A percentile compares a stretch with the other conserved stretches of the same genome.
Evolutionary conservation across 1,140 invertebrate genomes (phyloP).

Genomic region (Lutraria rhynchaena): DNA sequence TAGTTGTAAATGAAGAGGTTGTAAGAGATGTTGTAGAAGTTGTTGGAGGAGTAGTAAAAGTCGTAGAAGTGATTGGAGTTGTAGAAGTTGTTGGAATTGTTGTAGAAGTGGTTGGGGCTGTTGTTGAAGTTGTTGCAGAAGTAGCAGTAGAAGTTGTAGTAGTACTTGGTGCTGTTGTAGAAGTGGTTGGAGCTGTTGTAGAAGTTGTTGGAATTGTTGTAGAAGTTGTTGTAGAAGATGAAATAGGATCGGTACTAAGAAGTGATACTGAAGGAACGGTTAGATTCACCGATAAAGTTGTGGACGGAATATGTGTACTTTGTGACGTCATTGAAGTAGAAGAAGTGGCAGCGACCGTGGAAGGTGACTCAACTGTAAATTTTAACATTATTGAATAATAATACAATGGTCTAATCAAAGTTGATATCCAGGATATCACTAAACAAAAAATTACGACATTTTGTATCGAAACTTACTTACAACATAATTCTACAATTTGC

Average conservation of each 20-base stretch:
- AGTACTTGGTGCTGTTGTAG: slow-evolving; percentile 27
- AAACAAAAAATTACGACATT: no score
- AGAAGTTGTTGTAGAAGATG: background rate
- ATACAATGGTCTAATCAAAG: background rate
- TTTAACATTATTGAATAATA: background rate
- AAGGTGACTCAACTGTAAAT: background rate
- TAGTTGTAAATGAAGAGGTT: background rate
- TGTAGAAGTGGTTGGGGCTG: background rate
- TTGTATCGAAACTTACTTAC: no score
- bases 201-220: background rate
- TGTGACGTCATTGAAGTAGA: slow-evolving; percentile 39
- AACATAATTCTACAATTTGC: no score
- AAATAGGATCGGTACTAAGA: background rate
- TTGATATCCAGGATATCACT: no score
- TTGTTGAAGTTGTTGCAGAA: background rate
- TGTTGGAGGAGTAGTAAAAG: background rate
- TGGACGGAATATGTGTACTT: slow-evolving; percentile 36
- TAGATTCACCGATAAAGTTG: slow-evolving; percentile 8
- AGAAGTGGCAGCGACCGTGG: background rate
- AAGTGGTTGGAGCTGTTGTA: slow-evolving; percentile 15
- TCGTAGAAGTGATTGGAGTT: background rate
- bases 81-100: slow-evolving; percentile 2
- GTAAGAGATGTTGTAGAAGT: background rate
- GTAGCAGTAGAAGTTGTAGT: background rate
- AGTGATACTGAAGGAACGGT: slow-evolving; percentile 25